A percentile compares a stretch with the other conserved stretches of the same genome.
Conservation (phyloP, 1,140 invertebrate genomes). For the Drosophila takahashii region DNA sequence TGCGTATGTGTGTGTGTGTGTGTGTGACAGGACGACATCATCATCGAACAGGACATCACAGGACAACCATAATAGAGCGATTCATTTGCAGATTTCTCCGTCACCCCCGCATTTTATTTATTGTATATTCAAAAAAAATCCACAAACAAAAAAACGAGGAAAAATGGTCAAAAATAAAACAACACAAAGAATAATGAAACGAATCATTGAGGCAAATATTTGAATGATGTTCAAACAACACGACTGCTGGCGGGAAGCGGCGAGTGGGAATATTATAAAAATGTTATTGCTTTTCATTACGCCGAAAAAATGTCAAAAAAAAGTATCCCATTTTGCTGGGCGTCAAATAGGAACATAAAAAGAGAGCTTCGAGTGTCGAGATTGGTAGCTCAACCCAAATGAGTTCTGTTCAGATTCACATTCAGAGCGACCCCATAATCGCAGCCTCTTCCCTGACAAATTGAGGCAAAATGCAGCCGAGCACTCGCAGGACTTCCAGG, state of each 20-base stretch:
- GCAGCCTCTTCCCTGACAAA: conserved; percentile 27
- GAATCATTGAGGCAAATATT: conserved; percentile 64
- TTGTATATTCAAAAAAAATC: conserved; percentile 30
- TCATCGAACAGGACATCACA: conserved; percentile 25
- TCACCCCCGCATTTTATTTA: conserved; percentile 8
- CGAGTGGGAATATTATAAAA: conserved; percentile 50
- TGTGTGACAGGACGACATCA: conserved; percentile 11
- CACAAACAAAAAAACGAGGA: conserved; percentile 13
- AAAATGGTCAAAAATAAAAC: conserved; percentile 11
- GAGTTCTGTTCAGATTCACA: neutral
- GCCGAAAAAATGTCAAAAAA: conserved; percentile 44
- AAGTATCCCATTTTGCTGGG: conserved; percentile 18
- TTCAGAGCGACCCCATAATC: conserved; percentile 16
- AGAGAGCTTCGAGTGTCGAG: neutral
- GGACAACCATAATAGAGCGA: conserved; percentile 65
- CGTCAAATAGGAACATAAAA: neutral
- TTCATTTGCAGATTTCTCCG: conserved; percentile 63
- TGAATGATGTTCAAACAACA: conserved; percentile 53
- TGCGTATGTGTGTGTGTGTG: neutral
- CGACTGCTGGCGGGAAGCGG: neutral
- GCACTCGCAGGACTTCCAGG: conserved; percentile 1
- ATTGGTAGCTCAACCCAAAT: conserved; percentile 2
- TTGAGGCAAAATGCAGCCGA: conserved; percentile 40
- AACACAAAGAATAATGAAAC: conserved; percentile 42
- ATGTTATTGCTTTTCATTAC: conserved; percentile 71